Conservation (phyloP, 2,113 vertebrate species). For the Festucalex cinctus region DNA sequence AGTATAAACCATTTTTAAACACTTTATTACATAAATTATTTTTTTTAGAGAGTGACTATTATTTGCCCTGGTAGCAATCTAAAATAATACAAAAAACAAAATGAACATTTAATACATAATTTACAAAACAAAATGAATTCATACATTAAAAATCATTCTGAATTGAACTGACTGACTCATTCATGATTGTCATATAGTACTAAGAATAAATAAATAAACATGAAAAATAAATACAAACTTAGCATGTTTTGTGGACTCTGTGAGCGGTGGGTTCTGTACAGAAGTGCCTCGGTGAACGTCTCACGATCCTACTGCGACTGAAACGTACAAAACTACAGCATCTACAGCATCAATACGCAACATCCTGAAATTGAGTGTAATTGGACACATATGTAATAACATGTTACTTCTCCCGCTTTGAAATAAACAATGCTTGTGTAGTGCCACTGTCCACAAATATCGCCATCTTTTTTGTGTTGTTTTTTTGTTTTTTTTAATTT, state of each 20-base stretch:
- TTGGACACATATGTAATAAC: slow-evolving; percentile 88
- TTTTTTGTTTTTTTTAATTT: too few relatives aligned
- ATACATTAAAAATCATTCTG: slow-evolving; percentile 89
- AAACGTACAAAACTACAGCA: slow-evolving; percentile 98
- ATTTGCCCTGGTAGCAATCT: slow-evolving; percentile 96
- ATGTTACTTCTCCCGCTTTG: slow-evolving; percentile 79
- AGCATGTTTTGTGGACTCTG: slow-evolving; percentile 85
- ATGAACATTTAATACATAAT: slow-evolving; percentile 98
- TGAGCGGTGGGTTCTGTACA: slow-evolving; percentile 93
- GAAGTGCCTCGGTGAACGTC: slow-evolving; percentile 96
- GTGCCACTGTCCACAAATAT: slow-evolving; percentile 85
- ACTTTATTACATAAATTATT: slow-evolving; percentile 99
- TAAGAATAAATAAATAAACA: slow-evolving; percentile 76
- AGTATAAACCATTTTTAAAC: slow-evolving; percentile 99
- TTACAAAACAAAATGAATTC: slow-evolving; percentile 93
- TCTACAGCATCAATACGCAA: slow-evolving; percentile 85
- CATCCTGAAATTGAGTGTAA: slow-evolving; percentile 96
- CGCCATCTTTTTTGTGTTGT: slow-evolving; percentile 86
- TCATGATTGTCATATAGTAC: slow-evolving; percentile 99
- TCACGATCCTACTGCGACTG: slow-evolving; percentile 97
- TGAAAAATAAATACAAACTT: slow-evolving; percentile 87
- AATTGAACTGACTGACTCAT: slow-evolving; percentile 88
- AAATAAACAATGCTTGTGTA: slow-evolving; percentile 86
- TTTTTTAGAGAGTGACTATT: slow-evolving; percentile 96
- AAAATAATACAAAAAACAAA: slow-evolving; percentile 99